Evolutionary conservation across 2,888 invertebrate species (phyloP).

Genomic region (Atethmia centrago): DNA sequence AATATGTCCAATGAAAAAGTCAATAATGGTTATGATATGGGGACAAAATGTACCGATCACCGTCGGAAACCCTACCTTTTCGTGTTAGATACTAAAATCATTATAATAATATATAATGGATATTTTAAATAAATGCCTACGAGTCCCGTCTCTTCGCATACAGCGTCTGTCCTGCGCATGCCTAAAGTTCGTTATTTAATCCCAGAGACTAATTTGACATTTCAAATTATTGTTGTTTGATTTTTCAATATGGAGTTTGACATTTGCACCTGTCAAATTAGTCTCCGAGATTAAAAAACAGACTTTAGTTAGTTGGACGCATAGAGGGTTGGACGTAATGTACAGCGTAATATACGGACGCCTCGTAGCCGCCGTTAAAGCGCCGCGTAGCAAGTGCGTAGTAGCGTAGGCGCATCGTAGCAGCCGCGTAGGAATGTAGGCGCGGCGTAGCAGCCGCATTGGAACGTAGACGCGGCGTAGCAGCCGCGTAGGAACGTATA

Average conservation of each 20-base stretch:
- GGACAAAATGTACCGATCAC: conserved; percentile 21
- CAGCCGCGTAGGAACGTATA: too few relatives aligned
- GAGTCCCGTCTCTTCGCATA: not conserved
- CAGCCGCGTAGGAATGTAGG: not conserved
- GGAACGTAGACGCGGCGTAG: too few relatives aligned
- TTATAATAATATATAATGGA: conserved; percentile 9
- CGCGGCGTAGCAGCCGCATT: too few relatives aligned
- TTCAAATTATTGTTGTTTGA: too few relatives aligned
- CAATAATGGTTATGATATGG: conserved; percentile 43
- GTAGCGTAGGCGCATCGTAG: not conserved
- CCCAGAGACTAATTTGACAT: too few relatives aligned
- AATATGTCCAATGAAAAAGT: conserved; percentile 36
- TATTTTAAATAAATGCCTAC: conserved; percentile 14
- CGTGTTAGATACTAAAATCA: conserved; percentile 12
- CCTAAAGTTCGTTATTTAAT: too few relatives aligned
- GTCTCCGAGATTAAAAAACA: too few relatives aligned
- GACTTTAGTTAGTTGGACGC: too few relatives aligned
- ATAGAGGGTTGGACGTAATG: not conserved
- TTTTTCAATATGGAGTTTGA: too few relatives aligned
- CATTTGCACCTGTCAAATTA: too few relatives aligned
- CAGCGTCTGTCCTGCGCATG: not conserved
- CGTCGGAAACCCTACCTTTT: conserved; percentile 53
- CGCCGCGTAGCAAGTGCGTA: not conserved
- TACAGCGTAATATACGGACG: not conserved
- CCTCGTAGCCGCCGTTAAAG: not conserved